phyloP scores from a whole-genome alignment of 2,797 vertebrate genomes.

The Spheniscus humboldti region DNA sequence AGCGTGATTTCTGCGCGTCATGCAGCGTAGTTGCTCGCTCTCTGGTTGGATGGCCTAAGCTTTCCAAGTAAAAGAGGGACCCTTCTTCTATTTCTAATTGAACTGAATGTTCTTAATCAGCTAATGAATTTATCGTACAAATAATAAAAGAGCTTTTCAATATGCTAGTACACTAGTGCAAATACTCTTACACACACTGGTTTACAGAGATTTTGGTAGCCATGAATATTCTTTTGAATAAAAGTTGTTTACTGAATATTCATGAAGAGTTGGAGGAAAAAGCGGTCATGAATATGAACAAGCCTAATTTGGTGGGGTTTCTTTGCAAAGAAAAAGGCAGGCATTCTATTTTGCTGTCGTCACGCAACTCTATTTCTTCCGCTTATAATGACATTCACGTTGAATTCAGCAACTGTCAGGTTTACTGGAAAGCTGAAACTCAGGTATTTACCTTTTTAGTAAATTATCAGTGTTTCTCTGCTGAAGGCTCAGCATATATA shows the following conservation, averaged over 20 bases:
- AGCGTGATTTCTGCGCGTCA: neutral
- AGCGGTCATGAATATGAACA: constrained; percentile 52
- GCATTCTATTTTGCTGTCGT: neutral
- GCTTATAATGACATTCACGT: neutral
- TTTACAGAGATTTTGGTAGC: neutral
- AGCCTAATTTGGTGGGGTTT: constrained; percentile 1
- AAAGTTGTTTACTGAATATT: constrained; percentile 45
- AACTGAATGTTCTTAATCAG: neutral
- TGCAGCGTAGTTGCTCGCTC: neutral
- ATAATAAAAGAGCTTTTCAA: constrained; percentile 19
- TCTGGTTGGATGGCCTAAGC: neutral
- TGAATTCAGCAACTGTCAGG: neutral
- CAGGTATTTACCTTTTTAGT: neutral
- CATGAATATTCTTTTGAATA: constrained; percentile 20
- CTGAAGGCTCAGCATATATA: neutral
- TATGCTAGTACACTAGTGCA: neutral
- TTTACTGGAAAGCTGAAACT: neutral
- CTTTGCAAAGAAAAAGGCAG: neutral
- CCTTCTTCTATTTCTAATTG: neutral
- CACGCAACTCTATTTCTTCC: neutral
- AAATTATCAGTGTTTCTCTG: neutral
- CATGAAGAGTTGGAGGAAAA: constrained; percentile 32
- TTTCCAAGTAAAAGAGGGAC: neutral
- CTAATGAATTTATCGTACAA: constrained; percentile 22
- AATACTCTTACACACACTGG: neutral